Evolutionary conservation across 2,888 invertebrate species (phyloP), one percentile per base, ranked within the genome.

Genomic region (Dasypolia templi): DNA sequence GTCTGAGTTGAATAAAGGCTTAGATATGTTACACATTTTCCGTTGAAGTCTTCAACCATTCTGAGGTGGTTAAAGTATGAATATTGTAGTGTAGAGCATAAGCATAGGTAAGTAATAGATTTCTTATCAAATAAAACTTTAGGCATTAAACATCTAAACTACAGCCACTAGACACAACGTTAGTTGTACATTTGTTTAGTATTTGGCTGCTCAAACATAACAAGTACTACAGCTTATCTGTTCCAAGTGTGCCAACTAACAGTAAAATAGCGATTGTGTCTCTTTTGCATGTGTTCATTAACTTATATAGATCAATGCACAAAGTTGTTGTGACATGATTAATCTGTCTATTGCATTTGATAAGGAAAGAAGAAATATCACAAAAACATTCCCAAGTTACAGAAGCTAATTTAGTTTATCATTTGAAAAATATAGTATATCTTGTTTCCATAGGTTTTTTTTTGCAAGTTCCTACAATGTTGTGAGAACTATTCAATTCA

Each of bases 201-300:
- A 39, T 39, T 72, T 12, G 22, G n/a, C 29, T 63, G 17, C 14
- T 39, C 35, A 49, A 46, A 12, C 9, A 35, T n/a, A 49, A 59
- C 72, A 53, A 32, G 44, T 46, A 64, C 58, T 46, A 4, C 42
- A 62, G 14, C 26, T 29, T 29, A 46, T 51, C 9, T 46, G 12
- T 39, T 35, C 35, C 6, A 63, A 53, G 29, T 63, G 17, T 46
- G 64, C 26, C 46, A 64, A 63, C 19, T n/a, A 77, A 42, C 61
- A 61, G 61, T 44, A 29, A 71, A 61, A 4, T 7, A 5, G 22
- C 1, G 9, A 22, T 59, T 17, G 17, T 39, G 5, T 14, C n/a
- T 29, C n/a, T 42, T 55, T 12, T n/a, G n/a, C 14, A 29, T 55
- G 7, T 17, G 5, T 59, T 49, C 0, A 0, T 22, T 17, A 46